A percentile compares a stretch with the other conserved stretches of the same genome.
Conservation (phyloP, 2,888 invertebrate species). For the Hermaeophaga mercurialis region DNA sequence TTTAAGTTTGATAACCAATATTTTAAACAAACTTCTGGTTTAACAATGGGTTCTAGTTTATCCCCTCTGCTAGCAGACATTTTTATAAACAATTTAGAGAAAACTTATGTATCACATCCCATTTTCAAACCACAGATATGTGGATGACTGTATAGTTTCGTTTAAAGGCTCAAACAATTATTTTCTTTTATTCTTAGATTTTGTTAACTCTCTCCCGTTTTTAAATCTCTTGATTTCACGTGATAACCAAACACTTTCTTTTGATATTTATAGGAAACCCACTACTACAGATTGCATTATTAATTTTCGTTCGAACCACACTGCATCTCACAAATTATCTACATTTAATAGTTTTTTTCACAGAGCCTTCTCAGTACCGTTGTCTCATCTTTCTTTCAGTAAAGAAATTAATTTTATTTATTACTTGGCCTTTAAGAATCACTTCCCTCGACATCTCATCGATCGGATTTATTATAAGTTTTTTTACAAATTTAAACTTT, state of each 20-base stretch:
- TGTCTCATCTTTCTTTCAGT: neutral
- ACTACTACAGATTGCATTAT: neutral
- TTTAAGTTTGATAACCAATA: slow-evolving; percentile 1
- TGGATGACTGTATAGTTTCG: neutral
- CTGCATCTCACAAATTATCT: neutral
- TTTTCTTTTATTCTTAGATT: neutral
- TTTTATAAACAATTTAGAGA: neutral
- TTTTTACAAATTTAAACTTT: neutral
- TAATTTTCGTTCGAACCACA: neutral
- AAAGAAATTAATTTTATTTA: neutral
- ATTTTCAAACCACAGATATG: neutral
- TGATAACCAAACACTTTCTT: neutral
- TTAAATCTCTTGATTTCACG: neutral
- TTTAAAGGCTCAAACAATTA: neutral
- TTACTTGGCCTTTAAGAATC: neutral
- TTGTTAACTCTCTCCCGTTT: neutral
- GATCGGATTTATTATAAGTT: neutral
- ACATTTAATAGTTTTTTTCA: neutral
- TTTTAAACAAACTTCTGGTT: neutral
- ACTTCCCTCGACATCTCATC: neutral
- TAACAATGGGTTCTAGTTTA: slow-evolving; percentile 11
- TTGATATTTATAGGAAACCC: neutral
- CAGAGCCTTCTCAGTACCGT: neutral
- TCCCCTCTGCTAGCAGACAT: slow-evolving; percentile 1
- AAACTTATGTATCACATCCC: neutral